These are phyloP conservation scores for Philopedon plagiatum DNA, from an alignment of 2,888 invertebrate genomes.

Conservation along the genomic window DNA sequence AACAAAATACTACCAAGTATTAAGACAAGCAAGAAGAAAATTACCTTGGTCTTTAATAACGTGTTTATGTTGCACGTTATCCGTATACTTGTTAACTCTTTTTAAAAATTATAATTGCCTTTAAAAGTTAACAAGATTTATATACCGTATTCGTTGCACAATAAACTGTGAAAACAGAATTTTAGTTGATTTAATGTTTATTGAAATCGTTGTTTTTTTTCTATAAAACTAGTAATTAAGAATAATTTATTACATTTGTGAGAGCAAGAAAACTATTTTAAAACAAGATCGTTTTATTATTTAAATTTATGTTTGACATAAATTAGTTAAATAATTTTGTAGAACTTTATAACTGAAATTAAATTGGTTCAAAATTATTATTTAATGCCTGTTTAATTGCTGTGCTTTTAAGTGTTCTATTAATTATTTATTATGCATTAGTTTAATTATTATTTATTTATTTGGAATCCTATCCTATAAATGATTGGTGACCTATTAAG, in stretches of 20 bases:
- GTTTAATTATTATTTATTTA: too few relatives aligned
- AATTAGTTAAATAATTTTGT: too few relatives aligned
- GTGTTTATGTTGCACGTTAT: constrained; percentile 18
- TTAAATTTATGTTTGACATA: neutral
- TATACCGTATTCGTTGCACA: neutral
- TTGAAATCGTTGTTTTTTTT: neutral
- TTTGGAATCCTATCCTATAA: too few relatives aligned
- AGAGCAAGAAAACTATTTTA: neutral
- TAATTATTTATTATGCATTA: too few relatives aligned
- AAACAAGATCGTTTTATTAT: neutral
- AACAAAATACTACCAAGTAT: too few relatives aligned
- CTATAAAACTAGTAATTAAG: neutral
- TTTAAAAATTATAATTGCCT: constrained; percentile 4
- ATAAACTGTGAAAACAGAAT: neutral
- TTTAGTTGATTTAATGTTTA: neutral
- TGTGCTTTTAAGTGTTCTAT: too few relatives aligned
- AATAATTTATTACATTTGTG: neutral
- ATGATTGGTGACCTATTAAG: too few relatives aligned
- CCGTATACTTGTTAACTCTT: neutral
- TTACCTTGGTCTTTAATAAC: constrained; percentile 32
- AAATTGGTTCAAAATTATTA: too few relatives aligned
- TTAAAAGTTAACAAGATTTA: constrained; percentile 15
- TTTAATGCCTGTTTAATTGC: too few relatives aligned
- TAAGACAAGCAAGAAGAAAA: constrained; percentile 20
- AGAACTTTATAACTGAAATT: too few relatives aligned